Base-by-base conservation (phyloP, 2,888 invertebrate species). In the Caenorhabditis angaria region DNA sequence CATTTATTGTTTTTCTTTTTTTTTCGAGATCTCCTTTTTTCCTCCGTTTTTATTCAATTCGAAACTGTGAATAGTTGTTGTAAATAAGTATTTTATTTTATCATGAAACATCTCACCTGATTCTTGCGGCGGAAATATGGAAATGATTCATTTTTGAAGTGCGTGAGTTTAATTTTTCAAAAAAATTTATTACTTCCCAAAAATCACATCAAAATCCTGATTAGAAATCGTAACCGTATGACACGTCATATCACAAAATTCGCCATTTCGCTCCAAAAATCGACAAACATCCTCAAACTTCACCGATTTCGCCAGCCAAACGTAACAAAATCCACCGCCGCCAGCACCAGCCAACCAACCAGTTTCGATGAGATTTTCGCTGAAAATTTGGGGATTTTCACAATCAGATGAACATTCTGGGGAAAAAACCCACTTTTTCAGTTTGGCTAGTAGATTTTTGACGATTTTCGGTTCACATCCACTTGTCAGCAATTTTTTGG, bases 271-370 rank as follows among this genome's bases (percentile, higher is more conserved):
- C 1, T 6, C 1, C 5, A 65, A 25, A 28, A 61, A 61, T 0
- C 4, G 24, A 14, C 58, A 25, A 3, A 82, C 48, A 14, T 72
- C 56, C 1, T 66, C 35, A 1, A 66, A 29, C 10, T 51, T 14
- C 12, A 25, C 51, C 3, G 61, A 41, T 14, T 69, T 56, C 3
- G 61, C 51, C 3, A 85, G 66, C 77, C 76, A 82, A 2, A 77
- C 65, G 60, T 77, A 82, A 25, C 83, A 55, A 63, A 81, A 85
- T 18, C 85, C 85, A 1, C 60, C 6, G 3, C 41, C 41, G 18
- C 41, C 85, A 1, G 85, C 85, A 1, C 85, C 85, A 2, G 83
- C 83, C 22, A 81, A 53, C 83, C 84, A 84, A 5, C 73, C 77
- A 0, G 68, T 65, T 47, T 73, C 63, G 58, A 76, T 70, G 18